Evolutionary conservation across 1,140 invertebrate genomes (phyloP).

Genomic region (Micrasema minimum): DNA sequence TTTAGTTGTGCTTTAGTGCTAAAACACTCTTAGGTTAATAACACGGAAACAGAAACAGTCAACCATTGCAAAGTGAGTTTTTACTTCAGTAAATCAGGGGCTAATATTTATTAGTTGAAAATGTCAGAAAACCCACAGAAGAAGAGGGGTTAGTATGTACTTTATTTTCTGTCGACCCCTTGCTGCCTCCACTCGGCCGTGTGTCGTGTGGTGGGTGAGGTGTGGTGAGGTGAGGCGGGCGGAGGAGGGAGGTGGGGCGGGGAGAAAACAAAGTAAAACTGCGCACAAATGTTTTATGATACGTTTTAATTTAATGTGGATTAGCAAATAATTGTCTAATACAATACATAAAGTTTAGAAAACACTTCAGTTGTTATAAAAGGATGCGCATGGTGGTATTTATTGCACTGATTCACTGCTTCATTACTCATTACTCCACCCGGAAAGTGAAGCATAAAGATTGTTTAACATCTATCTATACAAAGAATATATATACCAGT

Average conservation of each 20-base stretch:
- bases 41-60: too few species aligned
- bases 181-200: too few species aligned
- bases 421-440: neutral
- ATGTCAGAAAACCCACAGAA: too few species aligned
- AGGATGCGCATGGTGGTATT: slow-evolving; percentile 21
- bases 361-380: slow-evolving; percentile 33
- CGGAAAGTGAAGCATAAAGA: slow-evolving; percentile 28
- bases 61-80: too few species aligned
- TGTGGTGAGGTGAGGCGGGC: neutral
- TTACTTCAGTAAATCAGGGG: too few species aligned
- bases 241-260: neutral
- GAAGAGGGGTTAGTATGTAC: too few species aligned
- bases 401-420: slow-evolving; percentile 30
- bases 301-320: slow-evolving; percentile 45
- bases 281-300: slow-evolving; percentile 34
- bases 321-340: slow-evolving; percentile 46
- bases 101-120: too few species aligned
- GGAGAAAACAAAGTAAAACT: slow-evolving; percentile 24
- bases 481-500: slow-evolving; percentile 19
- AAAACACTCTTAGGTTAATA: too few species aligned
- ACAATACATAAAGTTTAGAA: slow-evolving; percentile 40
- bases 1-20: too few species aligned
- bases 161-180: too few species aligned
- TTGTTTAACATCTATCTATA: slow-evolving; percentile 22
- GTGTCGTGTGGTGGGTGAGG: too few species aligned